Conservation (phyloP, 1,140 invertebrate genomes). For the Drosophila mojavensis region DNA sequence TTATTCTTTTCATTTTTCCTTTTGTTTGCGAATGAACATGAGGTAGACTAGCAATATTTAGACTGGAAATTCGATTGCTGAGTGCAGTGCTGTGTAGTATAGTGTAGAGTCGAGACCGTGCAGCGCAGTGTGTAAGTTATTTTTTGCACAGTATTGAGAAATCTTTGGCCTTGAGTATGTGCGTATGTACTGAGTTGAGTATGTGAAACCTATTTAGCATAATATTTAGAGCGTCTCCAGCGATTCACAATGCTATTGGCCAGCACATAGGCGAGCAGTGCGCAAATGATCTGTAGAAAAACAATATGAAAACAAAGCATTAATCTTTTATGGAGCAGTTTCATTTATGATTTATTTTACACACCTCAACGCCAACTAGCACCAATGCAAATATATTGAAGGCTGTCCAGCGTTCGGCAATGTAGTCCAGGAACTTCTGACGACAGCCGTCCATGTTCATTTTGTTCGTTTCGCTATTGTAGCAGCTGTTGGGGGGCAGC, state of each 20-base stretch:
- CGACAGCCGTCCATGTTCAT: constrained; percentile 82
- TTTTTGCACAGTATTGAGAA: constrained; percentile 65
- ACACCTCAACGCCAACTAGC: constrained; percentile 70
- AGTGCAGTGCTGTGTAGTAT: constrained; percentile 25
- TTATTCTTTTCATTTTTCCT: not conserved
- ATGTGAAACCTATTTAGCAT: constrained; percentile 61
- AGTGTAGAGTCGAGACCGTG: constrained; percentile 3
- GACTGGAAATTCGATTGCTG: constrained; percentile 60
- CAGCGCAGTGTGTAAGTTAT: constrained; percentile 30
- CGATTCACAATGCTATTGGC: constrained; percentile 81
- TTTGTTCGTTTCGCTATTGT: constrained; percentile 60
- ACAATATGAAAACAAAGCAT: too few relatives aligned
- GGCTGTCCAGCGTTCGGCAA: constrained; percentile 63
- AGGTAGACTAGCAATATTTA: constrained; percentile 62
- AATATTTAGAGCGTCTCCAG: constrained; percentile 81
- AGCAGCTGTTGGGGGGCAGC: constrained; percentile 83
- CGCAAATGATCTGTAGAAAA: constrained; percentile 65
- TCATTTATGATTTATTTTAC: not conserved
- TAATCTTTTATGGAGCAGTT: not conserved
- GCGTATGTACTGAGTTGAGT: constrained; percentile 31
- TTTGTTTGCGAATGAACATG: constrained; percentile 35
- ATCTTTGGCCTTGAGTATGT: constrained; percentile 80
- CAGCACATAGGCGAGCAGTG: constrained; percentile 69
- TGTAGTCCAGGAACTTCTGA: constrained; percentile 73
- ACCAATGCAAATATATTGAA: constrained; percentile 66